A percentile compares a stretch with the other conserved stretches of the same genome.
phyloP scores from a whole-genome alignment of 2,113 vertebrate genomes.

The Anser brachyrhynchus region DNA sequence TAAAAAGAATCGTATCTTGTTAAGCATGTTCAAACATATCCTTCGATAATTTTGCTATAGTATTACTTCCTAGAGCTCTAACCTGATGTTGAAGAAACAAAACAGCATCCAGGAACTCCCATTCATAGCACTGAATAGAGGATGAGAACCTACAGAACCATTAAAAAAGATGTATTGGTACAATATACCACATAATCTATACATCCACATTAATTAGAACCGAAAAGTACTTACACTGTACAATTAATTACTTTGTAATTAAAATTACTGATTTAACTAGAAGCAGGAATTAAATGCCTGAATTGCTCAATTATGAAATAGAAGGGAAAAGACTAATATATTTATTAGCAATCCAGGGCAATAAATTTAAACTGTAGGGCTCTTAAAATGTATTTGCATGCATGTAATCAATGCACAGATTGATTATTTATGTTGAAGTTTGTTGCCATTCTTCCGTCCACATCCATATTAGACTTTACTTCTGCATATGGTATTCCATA shows the following conservation, averaged over 20 bases:
- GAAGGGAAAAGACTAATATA: neutral
- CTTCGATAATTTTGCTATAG: neutral
- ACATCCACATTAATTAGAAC: neutral
- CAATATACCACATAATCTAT: neutral
- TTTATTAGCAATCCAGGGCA: neutral
- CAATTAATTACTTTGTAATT: constrained; percentile 1
- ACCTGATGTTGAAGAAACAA: neutral
- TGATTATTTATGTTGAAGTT: neutral
- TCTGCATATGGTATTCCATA: neutral
- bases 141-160: neutral
- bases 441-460: neutral
- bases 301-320: neutral
- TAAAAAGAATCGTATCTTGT: neutral
- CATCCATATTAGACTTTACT: neutral
- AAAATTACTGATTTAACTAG: neutral
- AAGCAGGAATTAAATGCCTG: constrained; percentile 1
- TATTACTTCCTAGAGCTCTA: neutral
- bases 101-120: neutral
- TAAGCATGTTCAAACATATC: neutral
- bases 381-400: neutral
- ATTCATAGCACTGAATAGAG: neutral
- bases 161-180: neutral
- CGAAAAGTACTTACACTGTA: neutral
- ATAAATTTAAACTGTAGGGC: neutral
- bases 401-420: neutral